Evolutionary conservation across 2,888 invertebrate genomes (phyloP), one percentile per base, ranked within the genome.

Genomic region (Nasonia oneida): DNA sequence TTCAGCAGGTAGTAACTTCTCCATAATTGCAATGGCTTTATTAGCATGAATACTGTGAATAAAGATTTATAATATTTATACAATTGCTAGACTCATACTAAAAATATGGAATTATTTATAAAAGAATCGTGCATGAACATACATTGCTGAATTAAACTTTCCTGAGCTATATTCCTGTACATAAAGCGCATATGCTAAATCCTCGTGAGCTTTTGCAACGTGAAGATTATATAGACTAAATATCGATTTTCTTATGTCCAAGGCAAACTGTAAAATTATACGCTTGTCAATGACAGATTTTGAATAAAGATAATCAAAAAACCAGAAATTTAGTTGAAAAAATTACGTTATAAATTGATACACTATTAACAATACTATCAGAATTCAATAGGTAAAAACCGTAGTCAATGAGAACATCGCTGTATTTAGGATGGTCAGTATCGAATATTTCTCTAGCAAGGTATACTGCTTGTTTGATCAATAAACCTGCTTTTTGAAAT

Each of bases 161-260:
- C 98, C 98, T 0, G 97, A 96, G 90, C 96, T 97, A 93, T 98
- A 98, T 94, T 98, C 98, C 84, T 97, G 96, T 75, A 98, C 98
- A 93, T 98, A 99, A 15, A 97, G 96, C 75, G 98, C 98, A 94
- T 98, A 99, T 0, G 98, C 98, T 73, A 98, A 94, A 94, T 98
- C 98, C 94, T 98, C 98, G 93, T 98, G 97, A 47, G 97, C 97
- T 47, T 97, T 95, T 0, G 98, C 98, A 89, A 98, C 97, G 93
- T 97, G 97, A 88, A 98, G 95, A 94, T 98, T 98, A 92, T 96
- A 95, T 90, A 96, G 96, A 0, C 97, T 97, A 94, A 98, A 98
- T 90, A 98, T 96, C 81, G 94, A 94, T 90, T 96, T 95, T 85
- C 97, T 95, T 64, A 97, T 96, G 71, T 95, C 94, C 87, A 98